A percentile compares a stretch with the other conserved stretches of the same genome.
phyloP scores from a whole-genome alignment of 1,140 invertebrate species.

The Hyphantria cunea region DNA sequence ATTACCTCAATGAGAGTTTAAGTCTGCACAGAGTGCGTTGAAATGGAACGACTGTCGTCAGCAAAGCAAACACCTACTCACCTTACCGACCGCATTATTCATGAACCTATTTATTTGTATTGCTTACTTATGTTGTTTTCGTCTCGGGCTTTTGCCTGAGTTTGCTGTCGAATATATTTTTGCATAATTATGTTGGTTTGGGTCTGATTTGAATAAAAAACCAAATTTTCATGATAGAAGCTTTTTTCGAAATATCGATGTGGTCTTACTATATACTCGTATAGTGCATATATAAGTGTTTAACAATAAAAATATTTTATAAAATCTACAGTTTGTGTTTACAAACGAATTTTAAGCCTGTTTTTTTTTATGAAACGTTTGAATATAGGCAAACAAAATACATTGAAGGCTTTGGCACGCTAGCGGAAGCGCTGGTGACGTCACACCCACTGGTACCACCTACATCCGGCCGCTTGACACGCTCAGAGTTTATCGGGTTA shows the following conservation, averaged over 20 bases:
- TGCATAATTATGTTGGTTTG: slow-evolving; percentile 3
- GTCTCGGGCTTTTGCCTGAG: slow-evolving; percentile 32
- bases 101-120: slow-evolving; percentile 76
- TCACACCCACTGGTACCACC: slow-evolving; percentile 21
- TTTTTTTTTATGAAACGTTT: slow-evolving; percentile 11
- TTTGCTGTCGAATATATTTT: slow-evolving; percentile 3
- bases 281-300: too few relatives aligned
- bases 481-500: slow-evolving; percentile 28
- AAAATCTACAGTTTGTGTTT: too few relatives aligned
- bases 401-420: slow-evolving; percentile 16
- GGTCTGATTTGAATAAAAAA: too few relatives aligned
- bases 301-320: too few relatives aligned
- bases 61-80: slow-evolving; percentile 32
- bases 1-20: slow-evolving; percentile 68
- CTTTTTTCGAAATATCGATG: too few relatives aligned
- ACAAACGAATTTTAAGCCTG: neutral
- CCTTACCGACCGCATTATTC: slow-evolving; percentile 55
- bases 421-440: slow-evolving; percentile 25
- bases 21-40: slow-evolving; percentile 61
- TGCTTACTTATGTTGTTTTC: slow-evolving; percentile 58
- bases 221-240: too few relatives aligned
- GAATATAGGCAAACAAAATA: slow-evolving; percentile 22
- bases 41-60: slow-evolving; percentile 32
- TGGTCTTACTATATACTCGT: too few relatives aligned
- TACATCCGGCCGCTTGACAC: slow-evolving; percentile 30